phyloP scores from a whole-genome alignment of 1,140 invertebrate species.

The Calycopis cecrops region DNA sequence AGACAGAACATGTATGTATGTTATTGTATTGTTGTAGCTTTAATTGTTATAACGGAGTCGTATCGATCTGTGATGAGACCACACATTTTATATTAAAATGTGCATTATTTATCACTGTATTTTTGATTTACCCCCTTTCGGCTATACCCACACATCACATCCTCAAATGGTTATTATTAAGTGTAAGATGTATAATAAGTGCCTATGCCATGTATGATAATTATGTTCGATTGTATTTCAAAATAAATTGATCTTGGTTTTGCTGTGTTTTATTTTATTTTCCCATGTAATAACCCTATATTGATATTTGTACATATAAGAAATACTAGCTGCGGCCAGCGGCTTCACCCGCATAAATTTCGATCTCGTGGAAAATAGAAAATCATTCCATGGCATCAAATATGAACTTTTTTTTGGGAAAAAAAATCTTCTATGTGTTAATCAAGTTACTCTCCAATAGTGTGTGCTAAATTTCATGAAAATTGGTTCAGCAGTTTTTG shows the following conservation, averaged over 20 bases:
- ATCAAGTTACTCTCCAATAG: too few species aligned
- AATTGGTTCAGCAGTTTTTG: too few species aligned
- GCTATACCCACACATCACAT: neutral
- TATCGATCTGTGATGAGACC: slow-evolving; percentile 51
- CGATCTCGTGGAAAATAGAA: too few species aligned
- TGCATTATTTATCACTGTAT: slow-evolving; percentile 45
- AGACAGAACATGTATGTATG: too few species aligned
- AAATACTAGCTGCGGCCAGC: too few species aligned
- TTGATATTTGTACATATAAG: too few species aligned
- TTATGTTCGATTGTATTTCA: slow-evolving; percentile 18
- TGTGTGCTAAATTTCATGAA: too few species aligned
- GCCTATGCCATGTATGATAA: slow-evolving; percentile 8
- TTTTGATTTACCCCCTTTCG: slow-evolving; percentile 46
- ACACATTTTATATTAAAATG: slow-evolving; percentile 73
- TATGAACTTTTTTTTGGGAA: too few species aligned
- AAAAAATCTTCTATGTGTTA: too few species aligned
- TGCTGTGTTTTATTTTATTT: slow-evolving; percentile 54
- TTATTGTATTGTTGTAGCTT: slow-evolving; percentile 6
- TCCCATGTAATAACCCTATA: neutral
- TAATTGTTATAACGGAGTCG: slow-evolving; percentile 15
- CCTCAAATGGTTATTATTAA: neutral
- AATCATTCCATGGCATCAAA: too few species aligned
- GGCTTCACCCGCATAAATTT: too few species aligned
- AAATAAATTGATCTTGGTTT: slow-evolving; percentile 59
- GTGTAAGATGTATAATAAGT: slow-evolving; percentile 4